Percentiles rank a stretch among this genome's conserved stretches.
phyloP scores from a whole-genome alignment of 2,797 vertebrate genomes.

The Lagodon rhomboides region DNA sequence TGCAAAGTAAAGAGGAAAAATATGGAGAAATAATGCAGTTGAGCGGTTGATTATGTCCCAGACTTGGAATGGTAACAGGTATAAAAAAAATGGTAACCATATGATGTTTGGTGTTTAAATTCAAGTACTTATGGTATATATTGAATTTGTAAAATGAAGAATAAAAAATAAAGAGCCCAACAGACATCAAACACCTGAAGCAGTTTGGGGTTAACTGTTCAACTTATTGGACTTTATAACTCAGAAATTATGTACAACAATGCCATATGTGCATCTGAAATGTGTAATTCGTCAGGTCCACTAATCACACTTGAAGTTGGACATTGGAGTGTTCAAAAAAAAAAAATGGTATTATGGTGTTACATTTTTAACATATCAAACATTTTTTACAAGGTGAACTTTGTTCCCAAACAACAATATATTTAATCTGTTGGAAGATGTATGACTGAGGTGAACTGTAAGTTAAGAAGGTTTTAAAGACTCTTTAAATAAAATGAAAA shows the following conservation, averaged over 20 bases:
- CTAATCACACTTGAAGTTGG: neutral
- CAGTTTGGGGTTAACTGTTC: neutral
- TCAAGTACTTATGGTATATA: no score
- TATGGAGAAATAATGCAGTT: neutral
- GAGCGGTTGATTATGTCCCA: neutral
- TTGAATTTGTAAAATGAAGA: no score
- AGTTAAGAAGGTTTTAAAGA: neutral
- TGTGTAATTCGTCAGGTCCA: neutral
- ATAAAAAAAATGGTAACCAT: neutral
- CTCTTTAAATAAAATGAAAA: neutral
- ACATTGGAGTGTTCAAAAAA: neutral
- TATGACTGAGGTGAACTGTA: neutral
- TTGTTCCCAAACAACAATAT: neutral
- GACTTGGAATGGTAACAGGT: neutral
- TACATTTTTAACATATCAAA: neutral
- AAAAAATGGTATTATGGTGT: neutral
- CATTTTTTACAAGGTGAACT: no score
- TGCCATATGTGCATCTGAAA: neutral
- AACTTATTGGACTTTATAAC: neutral
- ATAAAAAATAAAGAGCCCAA: no score
- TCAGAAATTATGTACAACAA: neutral
- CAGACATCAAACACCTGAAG: no score
- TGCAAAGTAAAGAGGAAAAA: neutral
- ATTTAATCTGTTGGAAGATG: neutral
- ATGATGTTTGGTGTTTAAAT: no score